Base-by-base conservation (phyloP, 1,140 invertebrate species). In the Zaprionus taronus region DNA sequence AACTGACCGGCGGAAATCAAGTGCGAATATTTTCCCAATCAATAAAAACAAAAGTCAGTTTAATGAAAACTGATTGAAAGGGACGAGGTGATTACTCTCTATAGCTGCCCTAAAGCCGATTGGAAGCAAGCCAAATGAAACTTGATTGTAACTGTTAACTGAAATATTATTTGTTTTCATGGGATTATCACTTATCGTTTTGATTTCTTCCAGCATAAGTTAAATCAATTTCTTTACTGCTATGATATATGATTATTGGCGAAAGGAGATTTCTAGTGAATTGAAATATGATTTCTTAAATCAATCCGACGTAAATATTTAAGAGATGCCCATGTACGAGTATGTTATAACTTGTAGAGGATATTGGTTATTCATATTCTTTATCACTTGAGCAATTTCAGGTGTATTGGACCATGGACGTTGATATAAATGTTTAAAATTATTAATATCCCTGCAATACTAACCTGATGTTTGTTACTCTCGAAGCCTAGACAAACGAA, bases 31-130 rank as follows among this genome's bases (percentile, higher is more conserved):
- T 51, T 51, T 51, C 20, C 22, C 47, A 51, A 51, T 51, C 47
- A 51, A 51, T 51, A 51, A 51, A 51, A 51, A 51, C 47, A 51
- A 51, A 51, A 51, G 47, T 51, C 47, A 24, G 47, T 24, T 51
- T 22, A 51, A 51, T 51, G 20, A 51, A 51, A 51, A 51, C 47
- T 51, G 20, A 24, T 24, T 51, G 47, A 1, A 47, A 24, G 11
- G 20, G 20, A 24, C 22, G 47, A 51, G 11, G 4, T 20, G 20
- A 20, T 49, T 49, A 20, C 17, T 20, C 31, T 34, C 11, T 20
- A 20, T 49, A 20, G 17, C 44, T 22, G 14, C n/a, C 2, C 44
- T 5, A 20, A 49, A 22, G 44, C 20, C 44, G 17, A 17, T 41
- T 41, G 14, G 15, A n/a, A 4, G 38, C 12, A 41, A 41, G 38